Percentiles rank a stretch among this genome's conserved stretches.
Conservation (phyloP, 2,113 vertebrate genomes). For the Lepus europaeus region DNA sequence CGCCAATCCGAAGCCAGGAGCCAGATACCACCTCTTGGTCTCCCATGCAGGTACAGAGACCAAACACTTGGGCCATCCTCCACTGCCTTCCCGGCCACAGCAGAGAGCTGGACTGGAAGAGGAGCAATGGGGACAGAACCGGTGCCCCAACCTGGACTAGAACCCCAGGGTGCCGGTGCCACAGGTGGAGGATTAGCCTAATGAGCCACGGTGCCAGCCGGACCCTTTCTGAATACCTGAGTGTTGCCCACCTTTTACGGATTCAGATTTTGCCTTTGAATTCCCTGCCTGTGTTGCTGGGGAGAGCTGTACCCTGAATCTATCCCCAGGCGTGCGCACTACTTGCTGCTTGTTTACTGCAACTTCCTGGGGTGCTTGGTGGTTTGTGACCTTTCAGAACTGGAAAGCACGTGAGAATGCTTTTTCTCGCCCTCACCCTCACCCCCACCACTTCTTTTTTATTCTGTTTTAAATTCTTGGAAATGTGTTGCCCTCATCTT, state of each 20-base stretch:
- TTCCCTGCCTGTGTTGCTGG: not conserved
- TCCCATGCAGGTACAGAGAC: too few species aligned
- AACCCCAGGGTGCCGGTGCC: too few species aligned
- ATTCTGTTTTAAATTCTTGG: conserved; percentile 20
- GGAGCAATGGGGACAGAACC: too few species aligned
- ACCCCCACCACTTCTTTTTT: not conserved
- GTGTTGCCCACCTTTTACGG: not conserved
- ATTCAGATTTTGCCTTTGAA: conserved; percentile 27
- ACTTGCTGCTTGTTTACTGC: not conserved
- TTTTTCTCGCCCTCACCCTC: too few species aligned
- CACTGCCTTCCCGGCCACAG: too few species aligned
- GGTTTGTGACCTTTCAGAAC: not conserved
- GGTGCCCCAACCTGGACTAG: too few species aligned
- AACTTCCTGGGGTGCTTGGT: conserved; percentile 9
- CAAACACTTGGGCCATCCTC: too few species aligned
- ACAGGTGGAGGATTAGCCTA: too few species aligned
- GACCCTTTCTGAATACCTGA: not conserved
- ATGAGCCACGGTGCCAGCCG: too few species aligned
- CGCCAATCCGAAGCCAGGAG: too few species aligned
- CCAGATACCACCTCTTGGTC: too few species aligned
- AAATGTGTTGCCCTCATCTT: not conserved
- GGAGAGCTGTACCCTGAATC: not conserved
- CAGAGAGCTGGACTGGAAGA: too few species aligned
- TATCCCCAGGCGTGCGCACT: not conserved
- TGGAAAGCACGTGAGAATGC: not conserved